These are phyloP conservation scores for Alcis repandata DNA, from an alignment of 2,888 invertebrate genomes.

Conservation along the genomic window DNA sequence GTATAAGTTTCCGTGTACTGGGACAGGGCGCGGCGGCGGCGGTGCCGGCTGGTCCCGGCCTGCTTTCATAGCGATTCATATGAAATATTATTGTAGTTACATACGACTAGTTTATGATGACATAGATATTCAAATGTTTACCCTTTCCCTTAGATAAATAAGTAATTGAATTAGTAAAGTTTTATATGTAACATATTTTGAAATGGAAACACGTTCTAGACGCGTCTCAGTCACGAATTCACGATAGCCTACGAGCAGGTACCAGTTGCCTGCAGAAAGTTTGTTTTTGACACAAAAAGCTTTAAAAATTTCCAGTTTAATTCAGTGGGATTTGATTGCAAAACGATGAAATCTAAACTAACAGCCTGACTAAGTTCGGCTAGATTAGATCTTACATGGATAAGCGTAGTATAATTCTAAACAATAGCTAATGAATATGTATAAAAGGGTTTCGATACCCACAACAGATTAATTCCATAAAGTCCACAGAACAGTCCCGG, in stretches of 20 bases:
- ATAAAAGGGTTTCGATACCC: background rate
- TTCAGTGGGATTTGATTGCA: too few relatives aligned
- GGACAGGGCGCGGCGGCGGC: constrained; percentile 37
- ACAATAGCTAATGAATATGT: background rate
- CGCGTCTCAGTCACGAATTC: too few relatives aligned
- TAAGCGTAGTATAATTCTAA: background rate
- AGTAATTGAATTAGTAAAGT: too few relatives aligned
- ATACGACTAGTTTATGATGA: background rate
- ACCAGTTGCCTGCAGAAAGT: too few relatives aligned
- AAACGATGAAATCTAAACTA: too few relatives aligned
- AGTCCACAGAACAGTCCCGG: background rate
- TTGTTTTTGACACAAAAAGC: too few relatives aligned
- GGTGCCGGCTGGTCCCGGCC: constrained; percentile 35
- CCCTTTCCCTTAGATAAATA: too few relatives aligned
- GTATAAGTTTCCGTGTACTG: constrained; percentile 58
- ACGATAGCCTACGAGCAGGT: too few relatives aligned
- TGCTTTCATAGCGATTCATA: background rate
- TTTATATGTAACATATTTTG: too few relatives aligned
- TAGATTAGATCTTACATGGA: background rate
- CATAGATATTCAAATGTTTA: too few relatives aligned
- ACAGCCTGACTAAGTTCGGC: background rate
- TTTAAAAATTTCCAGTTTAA: too few relatives aligned
- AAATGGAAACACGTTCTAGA: too few relatives aligned
- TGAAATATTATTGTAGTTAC: background rate
- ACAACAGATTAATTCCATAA: constrained; percentile 16